A percentile compares a stretch with the other conserved stretches of the same genome.
Conservation (phyloP, 2,888 invertebrate genomes). For the Netelia melanura region DNA sequence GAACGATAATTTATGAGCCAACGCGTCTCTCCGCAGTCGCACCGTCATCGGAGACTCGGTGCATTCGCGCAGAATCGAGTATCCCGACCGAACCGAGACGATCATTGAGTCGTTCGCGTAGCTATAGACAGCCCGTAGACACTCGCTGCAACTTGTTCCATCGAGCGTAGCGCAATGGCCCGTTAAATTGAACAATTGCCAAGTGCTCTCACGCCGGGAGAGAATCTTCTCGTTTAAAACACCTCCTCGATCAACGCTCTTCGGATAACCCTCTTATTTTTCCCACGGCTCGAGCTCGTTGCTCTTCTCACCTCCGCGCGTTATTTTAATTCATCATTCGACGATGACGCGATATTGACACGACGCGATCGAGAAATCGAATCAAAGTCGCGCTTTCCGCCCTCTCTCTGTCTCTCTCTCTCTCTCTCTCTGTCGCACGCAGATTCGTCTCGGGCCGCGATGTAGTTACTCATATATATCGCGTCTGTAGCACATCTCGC, state of each 20-base stretch:
- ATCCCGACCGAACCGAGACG: conserved; percentile 54
- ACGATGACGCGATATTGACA: conserved; percentile 50
- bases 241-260: conserved; percentile 51
- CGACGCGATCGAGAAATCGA: conserved; percentile 59
- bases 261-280: conserved; percentile 48
- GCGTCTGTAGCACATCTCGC: conserved; percentile 17
- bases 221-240: conserved; percentile 53
- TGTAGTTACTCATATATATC: conserved; percentile 14
- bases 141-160: conserved; percentile 23
- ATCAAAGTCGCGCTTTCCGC: conserved; percentile 50
- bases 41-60: conserved; percentile 15
- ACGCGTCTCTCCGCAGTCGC: neutral
- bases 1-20: conserved; percentile 21
- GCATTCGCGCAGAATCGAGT: conserved; percentile 40
- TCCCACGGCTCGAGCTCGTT: conserved; percentile 53
- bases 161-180: conserved; percentile 43
- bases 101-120: conserved; percentile 56
- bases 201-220: conserved; percentile 54
- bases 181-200: conserved; percentile 81
- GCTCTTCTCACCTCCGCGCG: conserved; percentile 44
- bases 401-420: neutral
- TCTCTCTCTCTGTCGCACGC: conserved; percentile 4
- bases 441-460: conserved; percentile 9
- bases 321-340: conserved; percentile 45
- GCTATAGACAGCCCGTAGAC: conserved; percentile 24